Conservation (phyloP, 2,888 invertebrate genomes). For the Epirrhoe alternata region DNA sequence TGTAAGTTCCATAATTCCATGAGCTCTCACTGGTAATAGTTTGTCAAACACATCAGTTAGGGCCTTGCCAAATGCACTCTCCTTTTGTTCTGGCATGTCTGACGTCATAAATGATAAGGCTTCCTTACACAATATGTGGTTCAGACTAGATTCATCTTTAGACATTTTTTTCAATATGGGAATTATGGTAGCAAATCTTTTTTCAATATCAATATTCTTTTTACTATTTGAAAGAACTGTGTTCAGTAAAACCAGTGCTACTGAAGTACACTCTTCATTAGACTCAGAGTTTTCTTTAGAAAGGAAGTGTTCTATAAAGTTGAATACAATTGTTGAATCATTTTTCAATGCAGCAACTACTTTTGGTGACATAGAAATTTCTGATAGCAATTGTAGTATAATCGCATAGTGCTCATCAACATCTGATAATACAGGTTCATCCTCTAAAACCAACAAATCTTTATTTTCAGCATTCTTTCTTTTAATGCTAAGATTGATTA, state of each 20-base stretch:
- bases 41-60: conserved; percentile 88
- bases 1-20: conserved; percentile 90
- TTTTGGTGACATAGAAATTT: conserved; percentile 75
- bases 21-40: conserved; percentile 91
- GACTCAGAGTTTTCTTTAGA: conserved; percentile 49
- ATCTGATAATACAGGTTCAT: conserved; percentile 60
- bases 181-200: conserved; percentile 12
- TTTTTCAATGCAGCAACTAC: conserved; percentile 72
- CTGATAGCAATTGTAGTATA: conserved; percentile 80
- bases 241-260: conserved; percentile 73
- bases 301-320: conserved; percentile 79
- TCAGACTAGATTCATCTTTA: conserved; percentile 53
- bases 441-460: conserved; percentile 65
- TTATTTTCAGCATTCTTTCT: conserved; percentile 54
- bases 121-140: conserved; percentile 69
- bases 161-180: conserved; percentile 55
- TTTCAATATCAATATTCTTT: conserved; percentile 34
- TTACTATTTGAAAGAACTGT: conserved; percentile 67
- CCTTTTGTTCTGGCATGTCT: conserved; percentile 48
- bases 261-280: conserved; percentile 72
- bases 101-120: conserved; percentile 61
- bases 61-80: conserved; percentile 85
- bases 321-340: conserved; percentile 72
- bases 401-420: conserved; percentile 71
- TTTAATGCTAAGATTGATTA: conserved; percentile 59